Percentiles rank a stretch among this genome's conserved stretches.
These are phyloP conservation scores for Beris chalybata DNA, from an alignment of 2,888 invertebrate genomes.

Conservation along the genomic window DNA sequence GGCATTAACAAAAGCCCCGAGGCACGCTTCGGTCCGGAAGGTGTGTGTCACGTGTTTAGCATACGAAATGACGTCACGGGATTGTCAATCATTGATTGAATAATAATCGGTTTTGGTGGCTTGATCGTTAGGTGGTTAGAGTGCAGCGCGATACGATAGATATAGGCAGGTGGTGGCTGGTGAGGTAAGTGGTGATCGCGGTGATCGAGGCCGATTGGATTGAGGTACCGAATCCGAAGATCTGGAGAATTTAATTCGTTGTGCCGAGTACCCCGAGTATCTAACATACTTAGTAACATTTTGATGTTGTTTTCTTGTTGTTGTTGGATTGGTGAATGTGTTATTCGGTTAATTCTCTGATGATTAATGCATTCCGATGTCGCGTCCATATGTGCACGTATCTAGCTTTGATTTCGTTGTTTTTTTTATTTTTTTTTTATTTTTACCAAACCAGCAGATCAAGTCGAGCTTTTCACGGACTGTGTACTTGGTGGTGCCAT, in stretches of 20 bases:
- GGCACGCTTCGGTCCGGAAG: slow-evolving; percentile 43
- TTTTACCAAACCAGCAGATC: too few species aligned
- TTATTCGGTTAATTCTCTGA: slow-evolving; percentile 33
- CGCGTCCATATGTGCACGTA: slow-evolving; percentile 26
- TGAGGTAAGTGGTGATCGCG: not conserved
- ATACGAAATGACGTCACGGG: slow-evolving; percentile 42
- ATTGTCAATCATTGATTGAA: slow-evolving; percentile 39
- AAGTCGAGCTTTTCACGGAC: too few species aligned
- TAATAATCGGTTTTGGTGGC: slow-evolving; percentile 34
- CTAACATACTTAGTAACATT: not conserved
- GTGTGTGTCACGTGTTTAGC: slow-evolving; percentile 41
- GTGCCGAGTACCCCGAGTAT: not conserved
- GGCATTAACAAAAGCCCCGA: slow-evolving; percentile 30
- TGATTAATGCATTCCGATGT: slow-evolving; percentile 38
- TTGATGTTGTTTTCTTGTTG: not conserved
- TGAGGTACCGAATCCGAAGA: not conserved
- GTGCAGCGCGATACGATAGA: too few species aligned
- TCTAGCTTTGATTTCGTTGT: slow-evolving; percentile 17
- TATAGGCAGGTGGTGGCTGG: not conserved
- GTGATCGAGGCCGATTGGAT: not conserved
- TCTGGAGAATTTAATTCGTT: not conserved
- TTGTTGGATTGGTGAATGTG: slow-evolving; percentile 18
- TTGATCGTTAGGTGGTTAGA: slow-evolving; percentile 7
- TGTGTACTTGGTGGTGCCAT: not conserved
- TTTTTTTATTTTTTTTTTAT: not conserved